Evolutionary conservation across 2,888 invertebrate genomes (phyloP).

Genomic region (Coremacera marginata): DNA sequence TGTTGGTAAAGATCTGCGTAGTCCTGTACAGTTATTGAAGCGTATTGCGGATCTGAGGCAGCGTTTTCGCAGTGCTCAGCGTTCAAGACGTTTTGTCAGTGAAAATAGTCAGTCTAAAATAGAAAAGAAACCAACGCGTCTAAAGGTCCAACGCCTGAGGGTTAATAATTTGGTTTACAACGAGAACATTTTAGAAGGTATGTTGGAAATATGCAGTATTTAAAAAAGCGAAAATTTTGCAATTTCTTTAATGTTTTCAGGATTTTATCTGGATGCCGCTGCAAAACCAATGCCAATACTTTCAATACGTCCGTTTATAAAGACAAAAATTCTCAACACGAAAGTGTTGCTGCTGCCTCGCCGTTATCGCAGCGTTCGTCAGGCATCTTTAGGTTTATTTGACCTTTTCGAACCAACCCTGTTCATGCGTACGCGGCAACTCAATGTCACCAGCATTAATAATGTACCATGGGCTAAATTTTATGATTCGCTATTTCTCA

Average conservation of each 20-base stretch:
- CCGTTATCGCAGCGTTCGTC: slow-evolving; percentile 34
- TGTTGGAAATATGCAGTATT: neutral
- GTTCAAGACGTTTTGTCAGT: slow-evolving; percentile 46
- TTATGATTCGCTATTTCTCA: slow-evolving; percentile 57
- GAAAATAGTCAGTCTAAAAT: neutral
- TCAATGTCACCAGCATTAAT: slow-evolving; percentile 57
- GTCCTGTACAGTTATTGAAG: slow-evolving; percentile 56
- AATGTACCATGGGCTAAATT: slow-evolving; percentile 57
- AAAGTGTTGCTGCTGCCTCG: slow-evolving; percentile 51
- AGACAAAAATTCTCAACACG: slow-evolving; percentile 52
- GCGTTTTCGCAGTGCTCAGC: slow-evolving; percentile 38
- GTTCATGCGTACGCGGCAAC: slow-evolving; percentile 20
- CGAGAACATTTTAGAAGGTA: slow-evolving; percentile 58
- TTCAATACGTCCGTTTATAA: slow-evolving; percentile 48
- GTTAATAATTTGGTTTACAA: slow-evolving; percentile 58
- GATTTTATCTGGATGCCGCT: slow-evolving; percentile 50
- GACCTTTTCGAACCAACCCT: slow-evolving; percentile 37
- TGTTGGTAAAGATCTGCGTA: slow-evolving; percentile 50
- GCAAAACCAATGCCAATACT: slow-evolving; percentile 45
- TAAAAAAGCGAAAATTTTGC: neutral
- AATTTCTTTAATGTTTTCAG: slow-evolving; percentile 41
- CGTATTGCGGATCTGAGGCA: slow-evolving; percentile 51
- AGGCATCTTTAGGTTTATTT: slow-evolving; percentile 38
- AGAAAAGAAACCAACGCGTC: neutral
- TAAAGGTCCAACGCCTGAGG: slow-evolving; percentile 47